Conservation (phyloP, 2,888 invertebrate genomes). For the Augiades crinisus region DNA sequence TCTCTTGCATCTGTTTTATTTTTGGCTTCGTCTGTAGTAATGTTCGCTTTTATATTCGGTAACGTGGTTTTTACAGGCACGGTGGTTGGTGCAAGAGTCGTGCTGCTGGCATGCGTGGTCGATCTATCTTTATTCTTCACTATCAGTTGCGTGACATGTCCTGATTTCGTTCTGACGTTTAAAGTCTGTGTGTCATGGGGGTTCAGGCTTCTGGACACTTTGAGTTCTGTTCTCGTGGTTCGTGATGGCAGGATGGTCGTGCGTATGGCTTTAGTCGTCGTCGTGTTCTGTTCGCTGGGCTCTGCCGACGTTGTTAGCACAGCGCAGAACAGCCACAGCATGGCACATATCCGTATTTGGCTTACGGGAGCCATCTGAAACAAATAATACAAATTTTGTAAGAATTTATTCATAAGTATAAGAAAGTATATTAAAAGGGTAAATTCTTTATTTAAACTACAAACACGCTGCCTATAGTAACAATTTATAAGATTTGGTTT, state of each 20-base stretch:
- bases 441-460: too few relatives aligned
- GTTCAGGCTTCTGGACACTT: slow-evolving; percentile 88
- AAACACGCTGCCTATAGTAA: too few relatives aligned
- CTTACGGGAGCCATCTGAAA: slow-evolving; percentile 77
- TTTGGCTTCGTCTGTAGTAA: slow-evolving; percentile 52
- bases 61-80: slow-evolving; percentile 52
- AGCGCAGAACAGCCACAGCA: slow-evolving; percentile 58
- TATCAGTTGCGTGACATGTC: slow-evolving; percentile 88
- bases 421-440: too few relatives aligned
- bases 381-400: slow-evolving; percentile 30
- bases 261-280: slow-evolving; percentile 65
- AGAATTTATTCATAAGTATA: too few relatives aligned
- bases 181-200: slow-evolving; percentile 89
- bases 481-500: too few relatives aligned
- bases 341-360: slow-evolving; percentile 57
- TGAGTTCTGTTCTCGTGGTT: slow-evolving; percentile 87
- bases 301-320: slow-evolving; percentile 46
- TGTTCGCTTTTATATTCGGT: slow-evolving; percentile 41
- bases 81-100: slow-evolving; percentile 55
- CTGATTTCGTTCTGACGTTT: slow-evolving; percentile 88
- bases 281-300: slow-evolving; percentile 53
- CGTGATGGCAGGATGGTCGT: slow-evolving; percentile 79
- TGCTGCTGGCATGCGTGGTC: slow-evolving; percentile 43
- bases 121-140: slow-evolving; percentile 86
- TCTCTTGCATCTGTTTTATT: slow-evolving; percentile 71